Percentiles rank a stretch among this genome's conserved stretches.
Conservation (phyloP, 2,797 vertebrate genomes). For the Spatula versicolor region DNA sequence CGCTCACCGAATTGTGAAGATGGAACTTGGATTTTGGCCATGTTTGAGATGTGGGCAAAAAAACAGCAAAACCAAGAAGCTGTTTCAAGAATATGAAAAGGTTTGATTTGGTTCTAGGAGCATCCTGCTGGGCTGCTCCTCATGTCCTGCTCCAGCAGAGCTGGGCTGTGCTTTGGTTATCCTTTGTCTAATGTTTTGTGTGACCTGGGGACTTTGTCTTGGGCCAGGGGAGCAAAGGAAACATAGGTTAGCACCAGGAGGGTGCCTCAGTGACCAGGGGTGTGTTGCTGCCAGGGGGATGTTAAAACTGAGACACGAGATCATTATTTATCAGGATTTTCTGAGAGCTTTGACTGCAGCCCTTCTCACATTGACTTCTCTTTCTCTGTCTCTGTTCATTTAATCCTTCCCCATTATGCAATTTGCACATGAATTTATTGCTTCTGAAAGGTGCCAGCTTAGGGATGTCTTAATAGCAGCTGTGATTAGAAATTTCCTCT, state of each 20-base stretch:
- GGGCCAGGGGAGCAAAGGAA: background rate
- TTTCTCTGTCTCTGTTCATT: background rate
- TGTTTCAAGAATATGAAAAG: background rate
- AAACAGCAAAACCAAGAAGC: background rate
- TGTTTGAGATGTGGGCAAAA: background rate
- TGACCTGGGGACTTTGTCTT: background rate
- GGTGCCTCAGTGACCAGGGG: background rate
- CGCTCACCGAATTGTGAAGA: background rate
- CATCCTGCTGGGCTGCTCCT: background rate
- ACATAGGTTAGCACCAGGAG: background rate
- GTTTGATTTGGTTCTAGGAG: background rate
- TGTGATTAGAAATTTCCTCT: background rate
- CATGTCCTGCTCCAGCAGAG: background rate
- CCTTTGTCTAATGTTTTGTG: background rate
- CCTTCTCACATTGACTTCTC: background rate
- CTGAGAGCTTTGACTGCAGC: background rate
- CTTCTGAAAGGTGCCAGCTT: background rate
- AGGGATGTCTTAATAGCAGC: background rate
- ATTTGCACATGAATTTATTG: background rate
- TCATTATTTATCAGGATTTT: background rate
- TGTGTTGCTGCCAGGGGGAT: background rate
- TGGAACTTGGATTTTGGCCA: background rate
- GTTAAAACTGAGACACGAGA: background rate
- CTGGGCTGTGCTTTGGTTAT: background rate
- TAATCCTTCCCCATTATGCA: background rate